Evolutionary conservation across 2,888 invertebrate species (phyloP), one percentile per base, ranked within the genome.

Genomic region (Hirtodrosophila duncani): DNA sequence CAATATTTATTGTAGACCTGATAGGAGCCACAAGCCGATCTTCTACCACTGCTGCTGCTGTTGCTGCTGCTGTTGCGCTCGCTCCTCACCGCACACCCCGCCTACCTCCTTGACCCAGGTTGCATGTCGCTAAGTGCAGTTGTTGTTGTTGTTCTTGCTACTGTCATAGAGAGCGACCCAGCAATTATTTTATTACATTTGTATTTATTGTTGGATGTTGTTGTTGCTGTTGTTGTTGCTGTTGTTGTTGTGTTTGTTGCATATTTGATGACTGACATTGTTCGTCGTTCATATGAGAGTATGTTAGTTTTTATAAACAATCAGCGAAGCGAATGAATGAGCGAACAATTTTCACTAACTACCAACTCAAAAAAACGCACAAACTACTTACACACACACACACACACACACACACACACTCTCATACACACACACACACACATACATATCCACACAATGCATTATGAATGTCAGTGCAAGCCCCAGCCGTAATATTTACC

Each of bases 111-210:
- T 18, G 11, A 14, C 26, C 33, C 18, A 58, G 58, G 69, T 74
- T 81, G 74, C 74, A 74, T 74, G 74, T 72, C 81, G 58, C 58
- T 80, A 74, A 74, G 61, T 74, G 74, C 81, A 72, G 53, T 68
- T 59, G 23, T 11, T 56, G 23, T 10, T 51, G 26, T 26, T 48
- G 49, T 44, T 39, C 50, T 24, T 33, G 45, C 23, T 53, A 51
- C 45, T 65, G 81, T 63, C 60, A 48, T 45, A 37, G 53, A 81
- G 62, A 71, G n/a, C n/a, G n/a, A n/a, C n/a, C 60, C 74, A 52
- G 68, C 70, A 81, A 80, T 80, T 80, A 80, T 67, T 80, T 72
- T 60, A 65, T 59, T 58, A 72, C 45, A 60, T 58, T 62, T n/a
- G n/a, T n/a, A n/a, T n/a, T n/a, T n/a, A n/a, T n/a, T n/a, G n/a